Evolutionary conservation across 2,113 vertebrate species (phyloP), one percentile per base, ranked within the genome.

Genomic region (Zosterops japonicus): DNA sequence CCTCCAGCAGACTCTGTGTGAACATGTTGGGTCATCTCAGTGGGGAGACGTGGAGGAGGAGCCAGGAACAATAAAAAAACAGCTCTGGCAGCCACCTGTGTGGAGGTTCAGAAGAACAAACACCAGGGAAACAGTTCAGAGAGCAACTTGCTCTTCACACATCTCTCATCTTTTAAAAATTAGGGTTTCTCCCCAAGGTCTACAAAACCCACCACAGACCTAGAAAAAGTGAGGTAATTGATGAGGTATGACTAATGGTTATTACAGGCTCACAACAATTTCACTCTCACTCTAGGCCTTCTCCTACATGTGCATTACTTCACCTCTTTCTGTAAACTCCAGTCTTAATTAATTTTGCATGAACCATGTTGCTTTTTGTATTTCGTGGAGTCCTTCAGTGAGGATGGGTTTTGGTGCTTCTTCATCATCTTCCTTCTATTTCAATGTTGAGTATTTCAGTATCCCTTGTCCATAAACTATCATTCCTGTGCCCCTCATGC

Each of bases 361-460:
- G 6, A 79, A 63, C 6, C 4, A 19, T 0, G 0, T 29, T 53
- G 6, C 3, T 35, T 77, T 89, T 71, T 17, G 2, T 52, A 21
- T 52, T 50, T 57, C 17, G 12, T 59, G 19, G 8, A 2, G 2
- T 68, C 59, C n/a, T 81, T 56, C 5, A 14, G 16, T 22, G 23
- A 60, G 35, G 7, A 11, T 63, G 10, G 4, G 1, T 57, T 89
- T 55, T 67, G 23, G 4, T 79, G 5, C 8, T 71, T 68, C 47
- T 46, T 85, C 36, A 24, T 60, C 20, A n/a, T 39, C 49, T 42
- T 76, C 17, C 22, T 16, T 64, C 8, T 41, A 75, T 14, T 36
- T 46, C 4, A 4, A 3, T 18, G 18, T 31, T 64, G 10, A 55
- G 12, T 39, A 14, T 16, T 4, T 61, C 42, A 18, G 18, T 27